phyloP scores from a whole-genome alignment of 2,797 vertebrate species.

The Oceanodroma leucorhoa region DNA sequence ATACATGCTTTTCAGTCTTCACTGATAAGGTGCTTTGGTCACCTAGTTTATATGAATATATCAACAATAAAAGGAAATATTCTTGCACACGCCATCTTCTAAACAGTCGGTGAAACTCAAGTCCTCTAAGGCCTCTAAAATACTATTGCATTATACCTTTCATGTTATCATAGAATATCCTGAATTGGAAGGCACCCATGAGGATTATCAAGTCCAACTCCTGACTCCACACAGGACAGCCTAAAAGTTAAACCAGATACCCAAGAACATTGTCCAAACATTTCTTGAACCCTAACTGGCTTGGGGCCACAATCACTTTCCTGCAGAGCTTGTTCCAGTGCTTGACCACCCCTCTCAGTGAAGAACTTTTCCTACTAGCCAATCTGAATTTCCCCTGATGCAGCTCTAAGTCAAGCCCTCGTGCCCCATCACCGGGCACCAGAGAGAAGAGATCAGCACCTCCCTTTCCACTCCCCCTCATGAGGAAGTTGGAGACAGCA shows the following conservation, averaged over 20 bases:
- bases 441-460: not conserved
- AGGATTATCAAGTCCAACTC: not conserved
- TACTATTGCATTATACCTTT: not conserved
- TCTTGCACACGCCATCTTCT: not conserved
- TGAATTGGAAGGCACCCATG: not conserved
- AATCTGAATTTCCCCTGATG: not conserved
- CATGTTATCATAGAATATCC: not conserved
- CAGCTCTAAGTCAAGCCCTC: not conserved
- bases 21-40: not conserved
- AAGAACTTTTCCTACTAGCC: not conserved
- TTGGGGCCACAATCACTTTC: not conserved
- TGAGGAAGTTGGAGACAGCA: not conserved
- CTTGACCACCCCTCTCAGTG: not conserved
- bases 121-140: not conserved
- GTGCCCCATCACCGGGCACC: accelerated
- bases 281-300: not conserved
- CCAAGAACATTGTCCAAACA: accelerated
- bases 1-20: not conserved
- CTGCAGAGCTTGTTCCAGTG: not conserved
- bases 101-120: not conserved
- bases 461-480: not conserved
- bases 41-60: not conserved
- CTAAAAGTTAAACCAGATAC: not conserved
- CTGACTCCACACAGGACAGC: not conserved
- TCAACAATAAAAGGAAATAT: not conserved